Evolutionary conservation across 2,888 invertebrate genomes (phyloP).

Genomic region (Pachydiplax longipennis): DNA sequence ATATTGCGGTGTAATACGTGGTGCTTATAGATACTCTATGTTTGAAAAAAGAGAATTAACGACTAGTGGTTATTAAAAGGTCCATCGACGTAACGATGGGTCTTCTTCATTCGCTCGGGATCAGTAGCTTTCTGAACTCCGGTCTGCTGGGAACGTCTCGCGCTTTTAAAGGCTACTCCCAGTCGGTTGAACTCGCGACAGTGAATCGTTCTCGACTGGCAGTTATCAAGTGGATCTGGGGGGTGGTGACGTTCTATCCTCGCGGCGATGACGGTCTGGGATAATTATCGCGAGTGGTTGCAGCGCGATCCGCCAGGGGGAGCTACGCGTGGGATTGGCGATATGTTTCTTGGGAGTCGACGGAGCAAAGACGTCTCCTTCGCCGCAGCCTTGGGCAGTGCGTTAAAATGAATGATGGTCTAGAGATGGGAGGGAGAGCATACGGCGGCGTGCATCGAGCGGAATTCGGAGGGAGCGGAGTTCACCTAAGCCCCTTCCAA

Average conservation of each 20-base stretch:
- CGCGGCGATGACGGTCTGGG: background rate
- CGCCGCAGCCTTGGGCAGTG: background rate
- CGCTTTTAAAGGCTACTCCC: background rate
- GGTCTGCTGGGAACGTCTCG: background rate
- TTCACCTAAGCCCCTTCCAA: background rate
- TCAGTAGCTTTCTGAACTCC: background rate
- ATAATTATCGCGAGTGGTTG: constrained; percentile 38
- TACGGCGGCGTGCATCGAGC: background rate
- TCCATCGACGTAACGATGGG: too few relatives aligned
- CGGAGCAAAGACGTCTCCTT: background rate
- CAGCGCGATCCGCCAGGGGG: background rate
- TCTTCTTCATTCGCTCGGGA: background rate
- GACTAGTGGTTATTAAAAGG: too few relatives aligned
- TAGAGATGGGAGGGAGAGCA: background rate
- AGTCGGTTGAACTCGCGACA: background rate
- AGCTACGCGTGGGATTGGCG: background rate
- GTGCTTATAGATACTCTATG: too few relatives aligned
- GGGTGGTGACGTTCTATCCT: background rate
- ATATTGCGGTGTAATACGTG: too few relatives aligned
- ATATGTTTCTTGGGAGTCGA: background rate
- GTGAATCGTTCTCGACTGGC: too few relatives aligned
- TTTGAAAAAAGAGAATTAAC: too few relatives aligned
- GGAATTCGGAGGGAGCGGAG: background rate
- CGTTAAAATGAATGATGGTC: background rate
- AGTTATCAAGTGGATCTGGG: too few relatives aligned